These are phyloP conservation scores for Polyodon spathula DNA, from an alignment of 2,113 vertebrate genomes.

Conservation along the genomic window DNA sequence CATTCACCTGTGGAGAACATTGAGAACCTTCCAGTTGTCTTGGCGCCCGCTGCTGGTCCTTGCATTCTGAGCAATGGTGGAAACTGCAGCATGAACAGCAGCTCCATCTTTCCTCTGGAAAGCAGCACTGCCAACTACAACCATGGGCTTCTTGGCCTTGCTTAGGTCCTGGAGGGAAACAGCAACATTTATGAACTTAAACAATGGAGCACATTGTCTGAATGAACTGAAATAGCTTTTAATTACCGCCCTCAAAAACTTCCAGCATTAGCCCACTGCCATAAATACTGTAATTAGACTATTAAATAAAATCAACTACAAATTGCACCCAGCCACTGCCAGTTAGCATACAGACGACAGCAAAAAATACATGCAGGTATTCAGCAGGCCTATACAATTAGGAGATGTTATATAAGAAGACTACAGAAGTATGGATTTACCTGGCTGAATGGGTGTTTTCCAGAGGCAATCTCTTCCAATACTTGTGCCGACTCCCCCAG, in stretches of 20 bases:
- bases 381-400: no score
- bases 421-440: constrained; percentile 37
- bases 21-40: constrained; percentile 87
- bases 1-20: constrained; percentile 87
- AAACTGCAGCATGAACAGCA: constrained; percentile 73
- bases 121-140: constrained; percentile 81
- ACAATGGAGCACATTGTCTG: background rate
- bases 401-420: no score
- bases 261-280: no score
- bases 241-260: no score
- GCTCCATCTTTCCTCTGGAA: constrained; percentile 82
- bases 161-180: constrained; percentile 55
- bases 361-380: no score
- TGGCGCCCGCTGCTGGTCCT: constrained; percentile 64
- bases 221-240: no score
- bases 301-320: no score
- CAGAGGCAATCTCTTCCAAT: constrained; percentile 74
- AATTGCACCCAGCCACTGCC: no score
- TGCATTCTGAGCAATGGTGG: constrained; percentile 75
- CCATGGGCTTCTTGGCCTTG: constrained; percentile 75
- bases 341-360: no score
- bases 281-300: no score
- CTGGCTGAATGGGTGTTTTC: constrained; percentile 77
- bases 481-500: constrained; percentile 80
- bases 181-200: background rate